Base-by-base conservation (phyloP, 1,140 invertebrate genomes). In the Drosophila sturtevanti region DNA sequence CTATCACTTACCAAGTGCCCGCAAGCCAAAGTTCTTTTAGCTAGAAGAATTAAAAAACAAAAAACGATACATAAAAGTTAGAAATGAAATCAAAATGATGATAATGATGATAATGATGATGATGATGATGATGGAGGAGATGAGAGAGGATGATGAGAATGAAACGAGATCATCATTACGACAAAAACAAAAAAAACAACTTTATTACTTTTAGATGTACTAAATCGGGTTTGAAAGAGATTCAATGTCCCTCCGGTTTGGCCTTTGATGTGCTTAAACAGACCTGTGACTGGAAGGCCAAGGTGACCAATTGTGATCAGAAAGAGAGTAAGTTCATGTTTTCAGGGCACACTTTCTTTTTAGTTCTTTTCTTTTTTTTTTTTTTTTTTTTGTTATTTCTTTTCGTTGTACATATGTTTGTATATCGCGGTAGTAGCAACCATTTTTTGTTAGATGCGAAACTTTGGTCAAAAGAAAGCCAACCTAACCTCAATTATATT, bases 231-330 rank as follows among this genome's bases (percentile, higher is more conserved):
- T 95, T 97, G 94, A 97, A 97, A 96, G 95, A 96, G 95, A 97
- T 98, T 94, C 96, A 96, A 93, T 98, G 97, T 93, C 97, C 97
- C 91, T 96, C 96, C 92, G 97, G 97, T 94, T 95, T 98, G 94
- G 96, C 96, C 94, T 98, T 98, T 95, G 97, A 98, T 95, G 95
- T 98, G 94, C 96, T 97, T 94, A 97, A 98, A 95, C 97, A 98
- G 94, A 98, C 97, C 93, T 98, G 97, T 94, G 97, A 98, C 94
- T 98, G 97, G 97, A 98, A 98, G 94, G 96, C 95, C 94, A 98
- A 98, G 95, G 97, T 98, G 94, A 96, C 94, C 94, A 98, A 97
- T 95, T 98, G 97, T 95, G 96, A 98, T 94, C 96, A 96, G 94
- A 95, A 97, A 92, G 97, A 97, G 95, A 97, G 97, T 98, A 97